These are phyloP conservation scores for Diadophis punctatus DNA, from an alignment of 2,113 vertebrate species.

Conservation along the genomic window DNA sequence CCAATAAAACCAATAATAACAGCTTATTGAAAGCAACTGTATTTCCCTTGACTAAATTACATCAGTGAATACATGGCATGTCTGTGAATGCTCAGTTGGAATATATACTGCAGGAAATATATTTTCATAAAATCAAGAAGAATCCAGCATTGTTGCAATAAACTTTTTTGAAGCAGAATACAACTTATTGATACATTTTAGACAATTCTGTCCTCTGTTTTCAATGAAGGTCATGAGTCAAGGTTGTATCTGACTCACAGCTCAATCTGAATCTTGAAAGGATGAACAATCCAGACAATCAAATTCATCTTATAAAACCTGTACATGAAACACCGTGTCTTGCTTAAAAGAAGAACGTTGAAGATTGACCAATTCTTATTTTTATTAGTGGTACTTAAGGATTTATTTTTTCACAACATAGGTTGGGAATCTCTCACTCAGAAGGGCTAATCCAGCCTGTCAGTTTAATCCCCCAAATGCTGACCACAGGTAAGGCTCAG, in stretches of 20 bases:
- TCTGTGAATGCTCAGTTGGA: background rate
- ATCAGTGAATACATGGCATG: background rate
- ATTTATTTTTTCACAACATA: background rate
- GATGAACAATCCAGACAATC: background rate
- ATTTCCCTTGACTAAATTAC: background rate
- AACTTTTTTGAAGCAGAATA: background rate
- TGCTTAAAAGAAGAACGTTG: background rate
- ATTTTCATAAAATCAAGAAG: background rate
- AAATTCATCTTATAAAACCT: background rate
- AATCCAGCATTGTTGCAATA: background rate
- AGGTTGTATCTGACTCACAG: background rate
- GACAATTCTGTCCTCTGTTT: background rate
- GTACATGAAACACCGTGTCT: background rate
- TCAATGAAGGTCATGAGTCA: background rate
- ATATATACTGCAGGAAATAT: background rate
- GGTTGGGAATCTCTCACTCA: background rate
- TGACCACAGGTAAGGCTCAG: background rate
- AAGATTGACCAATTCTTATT: background rate
- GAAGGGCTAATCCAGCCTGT: background rate
- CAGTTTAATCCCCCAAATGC: background rate
- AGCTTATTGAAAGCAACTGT: background rate
- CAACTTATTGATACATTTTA: background rate
- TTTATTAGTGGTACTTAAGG: background rate
- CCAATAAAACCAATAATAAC: background rate
- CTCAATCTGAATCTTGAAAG: background rate